A percentile compares a stretch with the other conserved stretches of the same genome.
These are phyloP conservation scores for Bombus cullumanus DNA, from an alignment of 1,140 invertebrate species.

Conservation along the genomic window DNA sequence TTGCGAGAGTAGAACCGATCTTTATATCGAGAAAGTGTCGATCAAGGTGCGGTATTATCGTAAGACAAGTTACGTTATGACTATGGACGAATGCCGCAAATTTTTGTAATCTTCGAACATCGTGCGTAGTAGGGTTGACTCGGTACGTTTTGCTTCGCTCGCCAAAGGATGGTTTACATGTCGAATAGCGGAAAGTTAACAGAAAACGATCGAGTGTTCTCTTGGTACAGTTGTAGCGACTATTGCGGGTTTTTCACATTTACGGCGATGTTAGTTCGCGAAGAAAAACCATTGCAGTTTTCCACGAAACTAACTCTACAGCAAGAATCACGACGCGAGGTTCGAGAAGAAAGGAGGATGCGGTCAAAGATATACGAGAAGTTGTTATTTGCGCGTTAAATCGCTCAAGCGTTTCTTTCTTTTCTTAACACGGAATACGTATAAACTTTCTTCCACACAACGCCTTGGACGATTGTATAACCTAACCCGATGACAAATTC, in stretches of 20 bases:
- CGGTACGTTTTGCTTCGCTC: not conserved
- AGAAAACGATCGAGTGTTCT: not conserved
- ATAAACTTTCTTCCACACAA: no score
- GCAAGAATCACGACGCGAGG: not conserved
- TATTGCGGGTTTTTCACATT: not conserved
- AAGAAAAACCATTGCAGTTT: conserved; percentile 34
- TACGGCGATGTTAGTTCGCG: no score
- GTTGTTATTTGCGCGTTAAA: conserved; percentile 29
- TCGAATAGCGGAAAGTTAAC: not conserved
- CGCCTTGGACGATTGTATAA: not conserved
- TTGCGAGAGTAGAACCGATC: not conserved
- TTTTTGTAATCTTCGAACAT: not conserved
- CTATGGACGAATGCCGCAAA: not conserved
- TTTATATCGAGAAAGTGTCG: not conserved
- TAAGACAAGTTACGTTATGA: not conserved
- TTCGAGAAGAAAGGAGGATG: not conserved
- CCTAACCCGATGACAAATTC: not conserved
- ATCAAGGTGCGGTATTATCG: not conserved
- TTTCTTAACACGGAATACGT: not conserved
- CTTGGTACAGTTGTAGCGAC: not conserved
- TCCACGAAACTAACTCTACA: not conserved
- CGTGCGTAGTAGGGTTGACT: not conserved
- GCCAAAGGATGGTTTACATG: not conserved
- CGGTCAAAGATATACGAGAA: not conserved
- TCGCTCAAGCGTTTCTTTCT: not conserved